Conservation (phyloP, 1,140 invertebrate genomes). For the Ips typographus region DNA sequence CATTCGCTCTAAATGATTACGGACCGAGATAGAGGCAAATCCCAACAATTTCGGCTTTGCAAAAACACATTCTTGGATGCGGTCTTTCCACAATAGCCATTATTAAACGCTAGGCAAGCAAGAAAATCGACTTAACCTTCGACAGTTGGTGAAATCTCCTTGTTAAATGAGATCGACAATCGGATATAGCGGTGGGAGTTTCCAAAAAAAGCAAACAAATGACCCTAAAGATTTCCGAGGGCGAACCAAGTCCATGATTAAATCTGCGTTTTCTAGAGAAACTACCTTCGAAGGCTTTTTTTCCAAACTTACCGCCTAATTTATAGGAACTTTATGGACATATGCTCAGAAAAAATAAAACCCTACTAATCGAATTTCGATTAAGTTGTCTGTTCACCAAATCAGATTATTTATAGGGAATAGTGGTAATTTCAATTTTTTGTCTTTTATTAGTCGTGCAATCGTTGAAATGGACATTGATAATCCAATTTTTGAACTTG, state of each 20-base stretch:
- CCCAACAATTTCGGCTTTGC: conserved; percentile 14
- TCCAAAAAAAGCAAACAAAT: conserved; percentile 19
- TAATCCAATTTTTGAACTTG: too few species aligned
- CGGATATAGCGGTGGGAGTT: conserved; percentile 12
- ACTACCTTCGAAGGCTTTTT: neutral
- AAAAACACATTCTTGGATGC: conserved; percentile 40
- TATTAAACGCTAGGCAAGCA: conserved; percentile 51
- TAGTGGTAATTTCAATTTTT: too few species aligned
- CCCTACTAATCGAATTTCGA: too few species aligned
- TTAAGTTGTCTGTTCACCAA: too few species aligned
- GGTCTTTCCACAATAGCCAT: conserved; percentile 44
- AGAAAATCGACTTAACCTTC: conserved; percentile 45
- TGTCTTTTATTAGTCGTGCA: too few species aligned
- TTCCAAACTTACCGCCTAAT: too few species aligned
- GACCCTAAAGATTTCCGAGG: conserved; percentile 11
- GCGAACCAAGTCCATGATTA: conserved; percentile 13
- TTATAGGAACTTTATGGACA: too few species aligned
- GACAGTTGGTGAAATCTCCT: conserved; percentile 48
- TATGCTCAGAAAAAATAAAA: too few species aligned
- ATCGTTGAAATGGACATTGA: too few species aligned
- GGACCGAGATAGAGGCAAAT: conserved; percentile 12
- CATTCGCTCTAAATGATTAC: conserved; percentile 9
- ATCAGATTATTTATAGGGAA: too few species aligned
- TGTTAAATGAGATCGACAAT: conserved; percentile 45
- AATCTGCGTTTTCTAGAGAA: conserved; percentile 14